Evolutionary conservation across 2,113 vertebrate species (phyloP).

Genomic region (Hiodon tergisus): DNA sequence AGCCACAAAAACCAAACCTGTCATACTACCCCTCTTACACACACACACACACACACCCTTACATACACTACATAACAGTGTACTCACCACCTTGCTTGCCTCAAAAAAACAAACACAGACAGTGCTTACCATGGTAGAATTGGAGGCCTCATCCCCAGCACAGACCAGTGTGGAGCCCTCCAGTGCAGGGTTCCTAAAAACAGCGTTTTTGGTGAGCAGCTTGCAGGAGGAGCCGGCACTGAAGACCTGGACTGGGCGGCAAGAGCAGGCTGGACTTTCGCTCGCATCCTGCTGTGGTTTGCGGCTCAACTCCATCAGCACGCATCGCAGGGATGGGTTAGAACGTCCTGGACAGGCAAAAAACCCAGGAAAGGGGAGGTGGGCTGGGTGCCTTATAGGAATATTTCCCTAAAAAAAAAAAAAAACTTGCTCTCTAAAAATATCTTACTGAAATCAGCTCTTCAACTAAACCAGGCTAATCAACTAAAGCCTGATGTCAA

Average conservation of each 20-base stretch:
- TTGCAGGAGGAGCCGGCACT: slow-evolving; percentile 81
- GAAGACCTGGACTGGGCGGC: slow-evolving; percentile 80
- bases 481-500: no score
- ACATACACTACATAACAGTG: no score
- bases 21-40: no score
- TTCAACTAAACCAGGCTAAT: neutral
- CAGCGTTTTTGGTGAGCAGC: slow-evolving; percentile 85
- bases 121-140: slow-evolving; percentile 79
- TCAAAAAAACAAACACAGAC: neutral
- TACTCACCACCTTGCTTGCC: neutral
- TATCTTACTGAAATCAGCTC: neutral
- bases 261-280: slow-evolving; percentile 69
- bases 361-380: neutral
- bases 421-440: no score
- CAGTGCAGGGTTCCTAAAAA: slow-evolving; percentile 77
- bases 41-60: no score
- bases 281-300: slow-evolving; percentile 52
- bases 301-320: slow-evolving; percentile 81
- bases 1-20: no score
- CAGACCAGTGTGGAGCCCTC: slow-evolving; percentile 75
- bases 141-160: slow-evolving; percentile 84
- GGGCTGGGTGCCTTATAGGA: neutral
- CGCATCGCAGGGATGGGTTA: slow-evolving; percentile 71
- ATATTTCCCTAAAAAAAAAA: neutral
- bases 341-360: slow-evolving; percentile 66